Percentiles rank a stretch among this genome's conserved stretches.
phyloP scores from a whole-genome alignment of 1,140 invertebrate genomes.

The Oncopodura yosiiana region DNA sequence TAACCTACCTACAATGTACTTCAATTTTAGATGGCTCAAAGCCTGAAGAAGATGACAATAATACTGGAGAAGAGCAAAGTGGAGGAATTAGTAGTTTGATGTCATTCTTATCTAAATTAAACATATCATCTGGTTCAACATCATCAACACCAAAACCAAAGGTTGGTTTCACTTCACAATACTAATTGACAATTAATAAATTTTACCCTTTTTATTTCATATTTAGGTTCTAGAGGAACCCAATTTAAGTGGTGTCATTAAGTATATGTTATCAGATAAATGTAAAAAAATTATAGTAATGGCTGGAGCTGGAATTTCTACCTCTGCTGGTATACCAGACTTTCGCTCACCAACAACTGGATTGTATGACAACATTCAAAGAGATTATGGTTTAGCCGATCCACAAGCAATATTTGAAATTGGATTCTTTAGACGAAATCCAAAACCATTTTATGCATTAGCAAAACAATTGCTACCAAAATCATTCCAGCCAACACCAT shows the following conservation, averaged over 20 bases:
- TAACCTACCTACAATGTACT: too few species aligned
- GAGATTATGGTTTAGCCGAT: slow-evolving; percentile 82
- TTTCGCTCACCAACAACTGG: slow-evolving; percentile 83
- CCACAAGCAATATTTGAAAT: slow-evolving; percentile 93
- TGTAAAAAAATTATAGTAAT: slow-evolving; percentile 83
- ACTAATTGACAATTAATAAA: too few species aligned
- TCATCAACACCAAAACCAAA: neutral
- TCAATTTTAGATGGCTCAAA: too few species aligned
- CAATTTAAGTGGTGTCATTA: slow-evolving; percentile 56
- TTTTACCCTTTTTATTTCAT: too few species aligned
- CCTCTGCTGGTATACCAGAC: slow-evolving; percentile 89
- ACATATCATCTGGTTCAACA: too few species aligned
- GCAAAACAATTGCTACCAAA: slow-evolving; percentile 79
- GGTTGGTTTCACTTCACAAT: too few species aligned
- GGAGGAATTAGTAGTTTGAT: slow-evolving; percentile 1
- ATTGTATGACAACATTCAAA: slow-evolving; percentile 75
- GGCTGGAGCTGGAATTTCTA: slow-evolving; percentile 90
- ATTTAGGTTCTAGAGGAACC: slow-evolving; percentile 47
- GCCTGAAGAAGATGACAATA: too few species aligned
- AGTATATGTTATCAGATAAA: slow-evolving; percentile 60
- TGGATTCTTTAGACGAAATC: slow-evolving; percentile 66
- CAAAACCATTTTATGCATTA: slow-evolving; percentile 73
- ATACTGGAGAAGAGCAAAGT: neutral
- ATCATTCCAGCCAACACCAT: slow-evolving; percentile 65
- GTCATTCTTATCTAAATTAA: slow-evolving; percentile 1